Evolutionary conservation across 2,113 vertebrate species (phyloP).

Genomic region (Elgaria multicarinata): DNA sequence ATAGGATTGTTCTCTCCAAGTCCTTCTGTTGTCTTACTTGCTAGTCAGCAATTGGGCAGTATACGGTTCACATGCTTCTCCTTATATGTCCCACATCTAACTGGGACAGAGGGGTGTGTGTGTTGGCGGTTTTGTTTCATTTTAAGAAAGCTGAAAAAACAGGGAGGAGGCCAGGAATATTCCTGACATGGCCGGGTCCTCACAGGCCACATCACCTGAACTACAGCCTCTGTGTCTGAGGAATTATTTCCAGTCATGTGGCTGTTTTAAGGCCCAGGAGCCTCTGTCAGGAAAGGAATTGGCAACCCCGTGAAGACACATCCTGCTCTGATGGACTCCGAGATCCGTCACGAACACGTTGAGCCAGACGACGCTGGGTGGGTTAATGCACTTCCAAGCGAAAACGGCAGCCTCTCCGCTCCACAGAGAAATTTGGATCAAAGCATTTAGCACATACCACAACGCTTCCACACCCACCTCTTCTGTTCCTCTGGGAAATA

Average conservation of each 20-base stretch:
- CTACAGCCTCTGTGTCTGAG: neutral
- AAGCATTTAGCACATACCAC: conserved; percentile 3
- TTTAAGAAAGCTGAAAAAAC: neutral
- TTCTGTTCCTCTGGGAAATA: neutral
- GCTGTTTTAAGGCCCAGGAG: neutral
- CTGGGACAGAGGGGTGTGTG: neutral
- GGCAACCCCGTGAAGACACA: neutral
- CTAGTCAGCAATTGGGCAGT: neutral
- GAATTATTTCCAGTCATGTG: neutral
- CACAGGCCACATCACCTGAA: too few species aligned
- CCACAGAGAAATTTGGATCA: neutral
- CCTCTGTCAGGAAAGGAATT: neutral
- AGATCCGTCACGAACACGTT: neutral
- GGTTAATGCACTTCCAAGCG: neutral
- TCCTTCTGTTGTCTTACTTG: neutral
- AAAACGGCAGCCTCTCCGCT: neutral
- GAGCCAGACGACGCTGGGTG: neutral
- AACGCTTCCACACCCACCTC: neutral
- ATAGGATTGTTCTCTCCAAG: neutral
- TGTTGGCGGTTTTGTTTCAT: neutral
- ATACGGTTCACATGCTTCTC: neutral
- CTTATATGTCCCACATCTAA: neutral
- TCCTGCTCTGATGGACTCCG: neutral
- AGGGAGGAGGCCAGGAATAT: neutral
- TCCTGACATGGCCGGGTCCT: neutral